Evolutionary conservation across 2,888 invertebrate genomes (phyloP), one percentile per base, ranked within the genome.

Genomic region (Eupithecia dodoneata): DNA sequence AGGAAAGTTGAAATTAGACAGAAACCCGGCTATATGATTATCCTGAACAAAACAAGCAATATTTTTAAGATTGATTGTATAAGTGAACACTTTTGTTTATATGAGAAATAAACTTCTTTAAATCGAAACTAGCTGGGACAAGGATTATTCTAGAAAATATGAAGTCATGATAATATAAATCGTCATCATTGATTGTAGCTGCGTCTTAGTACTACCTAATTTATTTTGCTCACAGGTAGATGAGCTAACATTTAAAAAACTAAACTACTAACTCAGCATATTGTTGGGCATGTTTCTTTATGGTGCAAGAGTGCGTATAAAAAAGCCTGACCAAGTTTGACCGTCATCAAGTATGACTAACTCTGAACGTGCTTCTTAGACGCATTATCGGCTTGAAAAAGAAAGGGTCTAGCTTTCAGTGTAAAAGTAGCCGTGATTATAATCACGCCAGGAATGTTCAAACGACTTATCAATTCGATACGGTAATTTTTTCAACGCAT

Each of bases 381-480:
- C 3, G 63, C 63, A 63, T 63, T 63, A 12, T 63, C 18, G 18
- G 30, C 10, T 63, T 10, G 4, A 30, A 30, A 10, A 18, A 59
- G 63, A 63, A 30, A 18, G n/a, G 18, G 12, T 44, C 15, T 73
- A 18, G 75, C 55, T 75, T 75, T 73, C 42, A 13, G 45, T 42
- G 18, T 55, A 59, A 78, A 75, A 59, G 75, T 3, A n/a, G 44
- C 18, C 42, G 67, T 73, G 72, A 89, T 90, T 87, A 88, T 88
- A 89, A 90, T 90, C 89, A 88, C 81, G 83, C 81, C 79, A 84
- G 90, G 91, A 92, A 92, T 92, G 90, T 86, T 83, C 85, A 87
- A 87, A 87, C 89, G 87, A 90, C 89, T 89, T 90, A 90, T 89
- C 88, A 89, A 91, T 92, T 91, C 86, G 90, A 89, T 88, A 83